Evolutionary conservation across 2,888 invertebrate genomes (phyloP).

Genomic region (Phalangium opilio): DNA sequence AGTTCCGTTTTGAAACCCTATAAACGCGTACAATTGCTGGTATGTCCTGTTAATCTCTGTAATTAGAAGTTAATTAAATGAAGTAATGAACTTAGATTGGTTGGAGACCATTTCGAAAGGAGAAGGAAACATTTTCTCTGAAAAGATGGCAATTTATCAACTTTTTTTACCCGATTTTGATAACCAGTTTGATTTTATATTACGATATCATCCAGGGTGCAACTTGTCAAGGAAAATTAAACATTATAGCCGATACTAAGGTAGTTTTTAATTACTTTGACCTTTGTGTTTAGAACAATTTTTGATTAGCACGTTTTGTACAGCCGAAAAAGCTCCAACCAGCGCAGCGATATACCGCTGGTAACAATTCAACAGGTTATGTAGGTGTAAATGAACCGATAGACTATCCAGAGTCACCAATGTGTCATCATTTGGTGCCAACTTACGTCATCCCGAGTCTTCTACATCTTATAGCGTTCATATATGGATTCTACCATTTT

Average conservation of each 20-base stretch:
- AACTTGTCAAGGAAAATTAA: conserved; percentile 30
- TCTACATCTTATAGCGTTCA: conserved; percentile 29
- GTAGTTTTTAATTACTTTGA: conserved; percentile 1
- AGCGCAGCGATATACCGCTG: too few relatives aligned
- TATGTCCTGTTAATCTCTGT: conserved; percentile 5
- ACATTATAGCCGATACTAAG: conserved; percentile 21
- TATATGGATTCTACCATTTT: conserved; percentile 29
- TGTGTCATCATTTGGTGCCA: conserved; percentile 29
- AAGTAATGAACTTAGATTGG: conserved; percentile 24
- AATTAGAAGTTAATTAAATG: too few relatives aligned
- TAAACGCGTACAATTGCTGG: conserved; percentile 11
- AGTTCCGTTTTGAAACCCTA: conserved; percentile 12
- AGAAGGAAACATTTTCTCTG: conserved; percentile 19
- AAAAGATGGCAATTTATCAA: conserved; percentile 21
- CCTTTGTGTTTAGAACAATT: too few relatives aligned
- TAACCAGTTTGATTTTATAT: conserved; percentile 25
- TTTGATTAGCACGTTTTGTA: too few relatives aligned
- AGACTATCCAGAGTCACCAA: too few relatives aligned
- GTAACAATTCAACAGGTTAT: background rate
- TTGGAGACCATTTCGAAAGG: conserved; percentile 27
- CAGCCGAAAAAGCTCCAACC: too few relatives aligned
- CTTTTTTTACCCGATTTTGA: conserved; percentile 25
- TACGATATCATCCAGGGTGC: conserved; percentile 28
- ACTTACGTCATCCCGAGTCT: conserved; percentile 31
- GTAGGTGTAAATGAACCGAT: too few relatives aligned